A percentile compares a stretch with the other conserved stretches of the same genome.
These are phyloP conservation scores for Falco novaeseelandiae DNA, from an alignment of 2,797 vertebrate species.

Conservation along the genomic window DNA sequence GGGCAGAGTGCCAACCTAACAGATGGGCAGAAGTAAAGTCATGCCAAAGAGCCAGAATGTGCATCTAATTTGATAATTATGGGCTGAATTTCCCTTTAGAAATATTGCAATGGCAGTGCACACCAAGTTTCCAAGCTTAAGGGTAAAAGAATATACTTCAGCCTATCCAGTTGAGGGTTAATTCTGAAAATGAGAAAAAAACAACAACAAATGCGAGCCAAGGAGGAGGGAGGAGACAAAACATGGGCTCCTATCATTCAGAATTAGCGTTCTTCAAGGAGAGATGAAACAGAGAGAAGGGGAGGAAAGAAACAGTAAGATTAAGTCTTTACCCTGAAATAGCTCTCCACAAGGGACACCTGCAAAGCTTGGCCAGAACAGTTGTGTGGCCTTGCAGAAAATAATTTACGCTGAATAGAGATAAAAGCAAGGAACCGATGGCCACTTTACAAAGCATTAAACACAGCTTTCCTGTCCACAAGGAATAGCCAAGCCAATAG, in stretches of 20 bases:
- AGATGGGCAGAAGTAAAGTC: conserved; percentile 66
- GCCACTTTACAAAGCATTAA: conserved; percentile 61
- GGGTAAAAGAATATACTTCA: conserved; percentile 15
- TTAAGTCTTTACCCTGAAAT: conserved; percentile 47
- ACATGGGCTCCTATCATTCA: background rate
- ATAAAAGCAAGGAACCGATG: conserved; percentile 60
- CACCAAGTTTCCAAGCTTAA: conserved; percentile 28
- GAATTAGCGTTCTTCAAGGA: conserved; percentile 11
- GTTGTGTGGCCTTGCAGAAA: conserved; percentile 21
- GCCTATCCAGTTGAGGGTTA: background rate
- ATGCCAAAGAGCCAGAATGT: conserved; percentile 71
- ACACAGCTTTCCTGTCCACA: conserved; percentile 53
- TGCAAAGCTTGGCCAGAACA: conserved; percentile 42
- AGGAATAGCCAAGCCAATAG: conserved; percentile 11
- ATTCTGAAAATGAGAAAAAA: background rate
- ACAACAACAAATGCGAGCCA: background rate
- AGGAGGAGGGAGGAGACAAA: background rate
- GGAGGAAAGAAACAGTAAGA: conserved; percentile 22
- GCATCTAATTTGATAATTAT: conserved; percentile 75
- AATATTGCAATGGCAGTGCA: background rate
- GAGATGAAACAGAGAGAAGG: background rate
- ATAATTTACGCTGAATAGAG: conserved; percentile 63
- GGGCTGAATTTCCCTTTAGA: conserved; percentile 62
- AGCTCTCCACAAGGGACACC: conserved; percentile 43
- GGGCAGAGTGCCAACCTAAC: conserved; percentile 63